Percentiles rank a stretch among this genome's conserved stretches.
phyloP scores from a whole-genome alignment of 2,888 invertebrate genomes.

The Drosophila niveifrons region DNA sequence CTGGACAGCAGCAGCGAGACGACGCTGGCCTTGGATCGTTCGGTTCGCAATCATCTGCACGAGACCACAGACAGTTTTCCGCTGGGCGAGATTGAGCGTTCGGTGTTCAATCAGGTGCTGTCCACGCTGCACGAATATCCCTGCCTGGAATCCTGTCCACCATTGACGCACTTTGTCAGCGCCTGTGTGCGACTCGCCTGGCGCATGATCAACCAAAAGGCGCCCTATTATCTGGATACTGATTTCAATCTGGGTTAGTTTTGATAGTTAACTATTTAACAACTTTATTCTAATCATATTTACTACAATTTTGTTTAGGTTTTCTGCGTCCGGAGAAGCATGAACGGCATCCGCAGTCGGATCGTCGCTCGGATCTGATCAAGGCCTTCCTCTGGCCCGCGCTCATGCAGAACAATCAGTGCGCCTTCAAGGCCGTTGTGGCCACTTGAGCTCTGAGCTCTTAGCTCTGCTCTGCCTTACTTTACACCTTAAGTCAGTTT shows the following conservation, averaged over 20 bases:
- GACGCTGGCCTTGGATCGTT: slow-evolving; percentile 86
- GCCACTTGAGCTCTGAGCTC: slow-evolving; percentile 88
- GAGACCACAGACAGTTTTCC: slow-evolving; percentile 90
- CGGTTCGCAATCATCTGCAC: slow-evolving; percentile 89
- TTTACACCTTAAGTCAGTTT: slow-evolving; percentile 47
- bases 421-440: slow-evolving; percentile 94
- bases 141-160: slow-evolving; percentile 91
- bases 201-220: slow-evolving; percentile 92
- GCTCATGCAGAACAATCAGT: slow-evolving; percentile 90
- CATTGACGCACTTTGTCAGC: slow-evolving; percentile 92
- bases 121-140: slow-evolving; percentile 97
- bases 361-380: slow-evolving; percentile 91
- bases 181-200: slow-evolving; percentile 95
- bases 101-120: slow-evolving; percentile 90
- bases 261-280: background rate
- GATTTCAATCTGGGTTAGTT: slow-evolving; percentile 89
- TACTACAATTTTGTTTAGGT: slow-evolving; percentile 83
- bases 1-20: slow-evolving; percentile 85
- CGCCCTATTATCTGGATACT: slow-evolving; percentile 89
- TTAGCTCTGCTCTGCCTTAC: slow-evolving; percentile 1
- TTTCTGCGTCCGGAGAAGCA: slow-evolving; percentile 91
- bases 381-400: slow-evolving; percentile 95
- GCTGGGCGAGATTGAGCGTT: slow-evolving; percentile 89
- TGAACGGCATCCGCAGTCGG: slow-evolving; percentile 91
- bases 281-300: background rate